phyloP scores from a whole-genome alignment of 2,888 invertebrate species.

The Kryphioiulus occultus region DNA sequence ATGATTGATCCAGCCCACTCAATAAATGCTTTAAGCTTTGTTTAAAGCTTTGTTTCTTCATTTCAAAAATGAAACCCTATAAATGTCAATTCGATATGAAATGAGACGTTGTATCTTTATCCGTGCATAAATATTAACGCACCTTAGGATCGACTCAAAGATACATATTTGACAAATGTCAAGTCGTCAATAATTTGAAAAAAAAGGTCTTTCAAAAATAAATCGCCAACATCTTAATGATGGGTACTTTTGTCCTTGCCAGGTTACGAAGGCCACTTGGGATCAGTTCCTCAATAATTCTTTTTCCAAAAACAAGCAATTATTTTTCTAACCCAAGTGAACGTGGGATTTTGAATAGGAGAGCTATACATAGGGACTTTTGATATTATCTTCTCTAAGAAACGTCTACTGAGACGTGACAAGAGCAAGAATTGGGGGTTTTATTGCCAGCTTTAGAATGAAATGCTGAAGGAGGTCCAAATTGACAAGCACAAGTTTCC shows the following conservation, averaged over 20 bases:
- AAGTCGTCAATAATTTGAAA: not conserved
- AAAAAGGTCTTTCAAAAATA: not conserved
- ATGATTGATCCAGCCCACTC: no score
- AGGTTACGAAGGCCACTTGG: not conserved
- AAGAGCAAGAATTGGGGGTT: not conserved
- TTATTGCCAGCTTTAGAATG: constrained; percentile 17
- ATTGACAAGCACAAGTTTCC: constrained; percentile 24
- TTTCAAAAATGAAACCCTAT: not conserved
- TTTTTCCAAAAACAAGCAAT: not conserved
- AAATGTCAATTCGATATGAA: not conserved
- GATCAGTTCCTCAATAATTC: not conserved
- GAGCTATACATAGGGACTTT: not conserved
- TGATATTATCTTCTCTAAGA: not conserved
- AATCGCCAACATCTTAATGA: not conserved
- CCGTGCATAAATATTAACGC: not conserved
- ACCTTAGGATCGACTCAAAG: not conserved
- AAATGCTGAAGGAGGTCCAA: constrained; percentile 12
- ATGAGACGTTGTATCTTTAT: not conserved
- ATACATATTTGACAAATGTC: not conserved
- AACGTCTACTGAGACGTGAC: constrained; percentile 30
- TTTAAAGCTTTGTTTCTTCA: not conserved
- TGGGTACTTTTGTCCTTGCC: not conserved
- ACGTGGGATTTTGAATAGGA: not conserved
- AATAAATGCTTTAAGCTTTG: no score
- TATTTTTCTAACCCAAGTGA: not conserved